Conservation (phyloP, 2,113 vertebrate genomes). For the Pardalotus punctatus region DNA sequence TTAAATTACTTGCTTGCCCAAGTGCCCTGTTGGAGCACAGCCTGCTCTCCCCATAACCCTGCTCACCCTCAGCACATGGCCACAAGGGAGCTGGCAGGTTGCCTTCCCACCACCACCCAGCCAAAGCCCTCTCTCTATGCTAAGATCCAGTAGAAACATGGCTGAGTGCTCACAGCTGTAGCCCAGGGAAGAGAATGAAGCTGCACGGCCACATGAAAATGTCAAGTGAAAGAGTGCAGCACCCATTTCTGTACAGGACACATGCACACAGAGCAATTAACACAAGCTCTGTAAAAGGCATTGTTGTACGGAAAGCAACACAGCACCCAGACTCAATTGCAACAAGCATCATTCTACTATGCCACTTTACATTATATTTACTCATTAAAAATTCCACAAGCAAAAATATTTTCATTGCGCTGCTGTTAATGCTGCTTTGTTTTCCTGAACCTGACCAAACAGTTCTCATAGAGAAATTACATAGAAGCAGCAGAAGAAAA, state of each 20-base stretch:
- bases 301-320: neutral
- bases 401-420: neutral
- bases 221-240: neutral
- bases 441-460: neutral
- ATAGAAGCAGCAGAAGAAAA: neutral
- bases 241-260: neutral
- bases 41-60: neutral
- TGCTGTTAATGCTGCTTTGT: neutral
- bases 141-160: neutral
- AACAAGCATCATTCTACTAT: neutral
- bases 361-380: neutral
- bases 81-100: rapidly evolving
- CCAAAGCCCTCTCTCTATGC: neutral
- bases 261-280: neutral
- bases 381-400: neutral
- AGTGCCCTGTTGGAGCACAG: neutral
- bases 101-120: neutral
- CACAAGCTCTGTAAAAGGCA: neutral
- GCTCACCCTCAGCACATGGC: neutral
- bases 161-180: neutral
- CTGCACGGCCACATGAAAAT: neutral
- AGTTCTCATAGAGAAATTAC: neutral
- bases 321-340: neutral
- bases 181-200: neutral
- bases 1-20: neutral